Base-by-base conservation (phyloP, 2,113 vertebrate species). In the Camelus bactrianus region DNA sequence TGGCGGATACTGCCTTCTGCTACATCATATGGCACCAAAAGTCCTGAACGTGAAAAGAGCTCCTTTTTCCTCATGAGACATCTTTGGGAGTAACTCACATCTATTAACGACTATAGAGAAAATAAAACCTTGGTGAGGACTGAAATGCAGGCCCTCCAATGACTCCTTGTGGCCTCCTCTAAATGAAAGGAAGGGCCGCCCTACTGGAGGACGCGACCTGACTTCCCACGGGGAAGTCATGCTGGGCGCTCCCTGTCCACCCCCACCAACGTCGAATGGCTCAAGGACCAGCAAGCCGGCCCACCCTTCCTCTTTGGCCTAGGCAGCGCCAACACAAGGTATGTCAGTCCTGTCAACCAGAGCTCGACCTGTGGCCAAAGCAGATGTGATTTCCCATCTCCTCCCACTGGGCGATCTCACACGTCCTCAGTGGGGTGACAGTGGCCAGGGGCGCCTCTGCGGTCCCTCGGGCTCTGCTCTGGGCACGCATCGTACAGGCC, bases 21-120 rank as follows among this genome's bases (percentile, higher is more conserved):
- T 97, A 96, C 96, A 42, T 32, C 22, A n/a, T 96, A 98, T 98
- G 98, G 98, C 98, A 98, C 97, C 42, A 75, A 9, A 72, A 56
- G 72, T 94, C 97, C 93, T 75, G 86, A 64, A 80, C 26, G 70
- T 73, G 56, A 97, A 95, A 94, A 96, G 83, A 89, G 64, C 15
- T 96, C 62, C 64, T 95, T 96, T 76, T 77, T 95, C 79, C 95
- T 94, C 79, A 79, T 32, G 7, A 98, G 97, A 87, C 30, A 79
- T 85, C 91, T 97, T 96, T 96, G 97, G 94, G 81, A 96, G 87
- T 97, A 95, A 97, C 75, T 80, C 81, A 84, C 88, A 95, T 76
- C 95, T 67, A 79, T 83, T 84, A 72, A 91, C 35, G 32, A 38
- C 42, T 38, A 58, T 56, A 77, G 22, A 97, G 96, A 97, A 97